phyloP scores from a whole-genome alignment of 2,797 vertebrate species.

The Cottoperca gobio region DNA sequence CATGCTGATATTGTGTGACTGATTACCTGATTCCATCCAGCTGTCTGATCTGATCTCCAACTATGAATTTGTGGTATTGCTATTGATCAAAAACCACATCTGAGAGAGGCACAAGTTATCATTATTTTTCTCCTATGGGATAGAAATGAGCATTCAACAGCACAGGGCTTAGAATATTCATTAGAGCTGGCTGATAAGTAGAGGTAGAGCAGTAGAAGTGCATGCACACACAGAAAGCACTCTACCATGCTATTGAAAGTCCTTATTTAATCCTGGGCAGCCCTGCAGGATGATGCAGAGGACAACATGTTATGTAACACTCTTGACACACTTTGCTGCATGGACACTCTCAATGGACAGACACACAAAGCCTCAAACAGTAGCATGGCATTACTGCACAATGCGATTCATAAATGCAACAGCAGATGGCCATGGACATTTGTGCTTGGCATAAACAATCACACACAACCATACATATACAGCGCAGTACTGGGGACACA shows the following conservation, averaged over 20 bases:
- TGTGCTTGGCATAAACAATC: neutral
- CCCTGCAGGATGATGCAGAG: slow-evolving; percentile 64
- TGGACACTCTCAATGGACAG: neutral
- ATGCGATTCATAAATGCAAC: slow-evolving; percentile 3
- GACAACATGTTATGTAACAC: slow-evolving; percentile 62
- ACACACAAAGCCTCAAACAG: neutral
- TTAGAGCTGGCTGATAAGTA: neutral
- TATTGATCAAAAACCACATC: neutral
- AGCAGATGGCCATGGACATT: neutral
- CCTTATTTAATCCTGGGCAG: slow-evolving; percentile 45
- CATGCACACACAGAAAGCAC: neutral
- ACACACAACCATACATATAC: neutral
- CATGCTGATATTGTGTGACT: too few species aligned
- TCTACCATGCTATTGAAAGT: slow-evolving; percentile 16
- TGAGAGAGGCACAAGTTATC: neutral
- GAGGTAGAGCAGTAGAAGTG: neutral
- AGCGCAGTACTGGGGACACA: too few species aligned
- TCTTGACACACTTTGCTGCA: neutral
- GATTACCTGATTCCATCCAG: too few species aligned
- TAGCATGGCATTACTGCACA: neutral
- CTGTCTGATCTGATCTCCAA: too few species aligned
- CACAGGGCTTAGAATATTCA: neutral
- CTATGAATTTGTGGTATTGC: too few species aligned
- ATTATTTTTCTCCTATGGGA: neutral
- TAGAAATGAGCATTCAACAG: neutral